Evolutionary conservation across 2,888 invertebrate genomes (phyloP).

Genomic region (Nebria salina): DNA sequence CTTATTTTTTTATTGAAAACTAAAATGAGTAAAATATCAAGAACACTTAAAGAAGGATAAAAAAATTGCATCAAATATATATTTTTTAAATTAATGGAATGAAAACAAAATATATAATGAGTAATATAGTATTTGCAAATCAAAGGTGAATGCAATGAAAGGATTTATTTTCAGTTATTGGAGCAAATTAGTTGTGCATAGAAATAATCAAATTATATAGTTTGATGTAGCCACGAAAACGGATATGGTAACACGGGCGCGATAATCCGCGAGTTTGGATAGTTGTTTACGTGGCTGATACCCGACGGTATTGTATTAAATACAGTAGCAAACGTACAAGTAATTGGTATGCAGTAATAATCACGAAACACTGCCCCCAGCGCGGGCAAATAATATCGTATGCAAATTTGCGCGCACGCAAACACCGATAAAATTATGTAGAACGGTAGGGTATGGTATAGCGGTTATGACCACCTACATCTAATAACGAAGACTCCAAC

Average conservation of each 20-base stretch:
- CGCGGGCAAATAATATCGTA: slow-evolving; percentile 41
- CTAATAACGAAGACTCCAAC: neutral
- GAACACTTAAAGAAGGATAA: too few species aligned
- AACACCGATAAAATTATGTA: slow-evolving; percentile 37
- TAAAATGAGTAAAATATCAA: too few species aligned
- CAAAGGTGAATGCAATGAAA: too few species aligned
- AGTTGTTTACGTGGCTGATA: slow-evolving; percentile 35
- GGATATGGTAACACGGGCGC: neutral
- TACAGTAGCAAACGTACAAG: slow-evolving; percentile 44
- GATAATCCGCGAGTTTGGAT: slow-evolving; percentile 31
- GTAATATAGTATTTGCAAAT: too few species aligned
- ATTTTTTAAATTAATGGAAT: too few species aligned
- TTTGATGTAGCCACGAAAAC: neutral
- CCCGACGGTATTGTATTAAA: slow-evolving; percentile 44
- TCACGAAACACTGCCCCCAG: slow-evolving; percentile 41
- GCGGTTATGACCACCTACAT: neutral
- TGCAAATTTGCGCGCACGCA: slow-evolving; percentile 39
- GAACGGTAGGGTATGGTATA: neutral
- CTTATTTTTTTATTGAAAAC: too few species aligned
- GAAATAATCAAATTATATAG: slow-evolving; percentile 5
- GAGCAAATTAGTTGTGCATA: neutral
- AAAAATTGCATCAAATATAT: too few species aligned
- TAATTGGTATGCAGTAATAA: slow-evolving; percentile 46
- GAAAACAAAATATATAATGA: too few species aligned
- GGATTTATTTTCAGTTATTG: neutral